Conservation (phyloP, 2,797 vertebrate genomes). For the Coregonus sp. region DNA sequence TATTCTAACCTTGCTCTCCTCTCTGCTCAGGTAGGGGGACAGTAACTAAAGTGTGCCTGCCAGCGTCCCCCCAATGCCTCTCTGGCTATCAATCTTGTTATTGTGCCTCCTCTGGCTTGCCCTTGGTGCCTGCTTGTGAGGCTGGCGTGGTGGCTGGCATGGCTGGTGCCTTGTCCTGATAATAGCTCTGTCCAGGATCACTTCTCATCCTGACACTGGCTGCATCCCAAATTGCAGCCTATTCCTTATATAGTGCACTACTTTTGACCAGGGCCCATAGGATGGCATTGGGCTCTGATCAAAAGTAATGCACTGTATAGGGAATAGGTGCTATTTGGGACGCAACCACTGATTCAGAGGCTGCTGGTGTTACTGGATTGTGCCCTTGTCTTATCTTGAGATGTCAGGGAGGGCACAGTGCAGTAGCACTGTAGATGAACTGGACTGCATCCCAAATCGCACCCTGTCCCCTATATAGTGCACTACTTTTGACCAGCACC, state of each 20-base stretch:
- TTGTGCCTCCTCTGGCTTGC: not conserved
- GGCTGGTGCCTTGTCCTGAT: slow-evolving; percentile 2
- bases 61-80: not conserved
- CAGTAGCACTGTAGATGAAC: not conserved
- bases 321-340: not conserved
- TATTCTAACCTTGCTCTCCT: not conserved
- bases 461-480: not conserved
- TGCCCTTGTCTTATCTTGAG: not conserved
- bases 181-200: slow-evolving; percentile 14
- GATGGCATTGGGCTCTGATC: no score
- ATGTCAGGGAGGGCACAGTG: not conserved
- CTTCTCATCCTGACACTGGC: slow-evolving; percentile 14
- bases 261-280: not conserved
- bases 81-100: not conserved
- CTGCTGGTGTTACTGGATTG: not conserved
- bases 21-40: not conserved
- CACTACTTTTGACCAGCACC: not conserved
- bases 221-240: not conserved
- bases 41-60: not conserved
- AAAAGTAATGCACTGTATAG: no score
- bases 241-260: not conserved
- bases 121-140: slow-evolving; percentile 1
- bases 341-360: no score
- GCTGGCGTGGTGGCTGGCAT: not conserved
- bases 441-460: not conserved